Conservation (phyloP, 1,140 invertebrate genomes). For the Chrysomallon squamiferum region DNA sequence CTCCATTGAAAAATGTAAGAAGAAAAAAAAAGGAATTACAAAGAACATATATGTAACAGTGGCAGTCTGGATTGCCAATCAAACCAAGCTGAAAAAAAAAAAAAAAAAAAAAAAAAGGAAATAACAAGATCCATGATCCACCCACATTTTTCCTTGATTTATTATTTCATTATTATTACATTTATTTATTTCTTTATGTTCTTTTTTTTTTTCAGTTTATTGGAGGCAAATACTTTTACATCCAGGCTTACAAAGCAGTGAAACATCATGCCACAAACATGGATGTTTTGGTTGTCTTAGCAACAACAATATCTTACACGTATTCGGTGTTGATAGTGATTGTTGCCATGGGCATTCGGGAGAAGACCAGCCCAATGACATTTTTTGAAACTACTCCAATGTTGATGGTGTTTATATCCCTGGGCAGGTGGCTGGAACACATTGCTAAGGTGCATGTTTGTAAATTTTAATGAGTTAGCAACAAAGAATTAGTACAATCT, state of each 20-base stretch:
- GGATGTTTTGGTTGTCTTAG: slow-evolving; percentile 98
- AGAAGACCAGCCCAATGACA: slow-evolving; percentile 71
- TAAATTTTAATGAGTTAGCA: too few relatives aligned
- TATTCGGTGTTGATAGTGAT: slow-evolving; percentile 88
- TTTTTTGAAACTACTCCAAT: slow-evolving; percentile 99
- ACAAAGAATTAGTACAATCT: too few relatives aligned
- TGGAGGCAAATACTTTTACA: slow-evolving; percentile 96
- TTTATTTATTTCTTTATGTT: too few relatives aligned
- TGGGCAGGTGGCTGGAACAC: slow-evolving; percentile 97
- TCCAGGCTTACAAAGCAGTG: slow-evolving; percentile 88
- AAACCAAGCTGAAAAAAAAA: too few relatives aligned
- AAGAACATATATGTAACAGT: too few relatives aligned
- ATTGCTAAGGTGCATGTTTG: slow-evolving; percentile 90
- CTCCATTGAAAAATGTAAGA: too few relatives aligned
- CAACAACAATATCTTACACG: slow-evolving; percentile 94
- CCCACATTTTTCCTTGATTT: too few relatives aligned
- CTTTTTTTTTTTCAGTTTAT: slow-evolving; percentile 75
- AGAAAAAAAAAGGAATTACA: too few relatives aligned
- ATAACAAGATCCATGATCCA: too few relatives aligned
- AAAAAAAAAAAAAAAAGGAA: too few relatives aligned
- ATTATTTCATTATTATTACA: too few relatives aligned
- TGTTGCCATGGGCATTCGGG: slow-evolving; percentile 77
- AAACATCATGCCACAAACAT: slow-evolving; percentile 94
- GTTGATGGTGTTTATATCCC: slow-evolving; percentile 96
- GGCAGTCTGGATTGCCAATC: too few relatives aligned